Evolutionary conservation across 2,888 invertebrate genomes (phyloP).

Genomic region (Drosophila borborema): DNA sequence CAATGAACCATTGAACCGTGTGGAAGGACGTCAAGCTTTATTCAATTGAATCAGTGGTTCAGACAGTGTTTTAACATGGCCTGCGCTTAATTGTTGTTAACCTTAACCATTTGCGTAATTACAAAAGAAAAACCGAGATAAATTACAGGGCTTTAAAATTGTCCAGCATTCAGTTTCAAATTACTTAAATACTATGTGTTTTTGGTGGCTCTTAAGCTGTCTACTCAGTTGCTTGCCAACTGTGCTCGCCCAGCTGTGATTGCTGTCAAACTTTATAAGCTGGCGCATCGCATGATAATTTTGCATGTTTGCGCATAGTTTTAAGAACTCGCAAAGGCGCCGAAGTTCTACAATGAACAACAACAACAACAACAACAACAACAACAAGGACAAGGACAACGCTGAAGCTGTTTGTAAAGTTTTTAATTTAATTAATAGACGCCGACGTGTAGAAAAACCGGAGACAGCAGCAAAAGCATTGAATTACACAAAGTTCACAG

Average conservation of each 20-base stretch:
- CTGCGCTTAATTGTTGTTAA: constrained; percentile 58
- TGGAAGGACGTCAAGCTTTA: constrained; percentile 22
- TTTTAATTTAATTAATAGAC: constrained; percentile 81
- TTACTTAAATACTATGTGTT: neutral
- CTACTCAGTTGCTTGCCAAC: neutral
- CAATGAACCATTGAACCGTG: constrained; percentile 6
- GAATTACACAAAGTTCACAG: constrained; percentile 61
- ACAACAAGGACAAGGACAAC: constrained; percentile 15
- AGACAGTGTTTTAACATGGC: constrained; percentile 50
- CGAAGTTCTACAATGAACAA: constrained; percentile 28
- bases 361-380: constrained; percentile 26
- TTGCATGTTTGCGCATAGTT: constrained; percentile 69
- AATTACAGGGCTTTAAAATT: neutral
- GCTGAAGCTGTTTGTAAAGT: constrained; percentile 59
- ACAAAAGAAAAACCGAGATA: constrained; percentile 13
- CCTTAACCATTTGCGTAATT: constrained; percentile 67
- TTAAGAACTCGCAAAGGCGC: constrained; percentile 38
- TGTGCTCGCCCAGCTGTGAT: constrained; percentile 26
- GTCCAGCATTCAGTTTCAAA: neutral
- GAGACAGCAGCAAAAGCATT: constrained; percentile 54
- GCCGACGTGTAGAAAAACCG: constrained; percentile 49
- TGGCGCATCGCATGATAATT: constrained; percentile 52
- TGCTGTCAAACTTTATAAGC: constrained; percentile 51
- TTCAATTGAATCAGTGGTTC: constrained; percentile 68
- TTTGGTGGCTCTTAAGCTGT: neutral